Conservation (phyloP, 2,113 vertebrate genomes). For the Poeciliopsis retropinna region DNA sequence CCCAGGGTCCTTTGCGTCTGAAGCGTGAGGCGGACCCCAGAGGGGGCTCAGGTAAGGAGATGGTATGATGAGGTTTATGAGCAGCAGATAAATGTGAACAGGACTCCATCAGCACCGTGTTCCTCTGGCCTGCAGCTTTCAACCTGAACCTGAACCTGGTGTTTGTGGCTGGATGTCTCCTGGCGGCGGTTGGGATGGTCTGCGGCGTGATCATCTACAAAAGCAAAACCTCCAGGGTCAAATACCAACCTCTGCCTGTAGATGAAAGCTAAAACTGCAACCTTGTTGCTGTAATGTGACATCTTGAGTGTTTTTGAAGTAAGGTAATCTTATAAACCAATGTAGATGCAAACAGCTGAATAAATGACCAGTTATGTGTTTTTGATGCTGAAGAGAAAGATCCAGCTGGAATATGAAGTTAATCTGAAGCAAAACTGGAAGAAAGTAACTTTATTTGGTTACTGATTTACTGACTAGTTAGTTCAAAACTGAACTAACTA, state of each 20-base stretch:
- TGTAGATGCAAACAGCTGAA: not conserved
- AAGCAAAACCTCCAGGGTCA: constrained; percentile 8
- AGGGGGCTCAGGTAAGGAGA: constrained; percentile 36
- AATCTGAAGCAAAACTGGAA: not conserved
- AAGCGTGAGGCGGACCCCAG: constrained; percentile 27
- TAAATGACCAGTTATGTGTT: not conserved
- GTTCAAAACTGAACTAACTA: too few relatives aligned
- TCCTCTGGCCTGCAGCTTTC: constrained; percentile 39
- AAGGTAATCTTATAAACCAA: not conserved
- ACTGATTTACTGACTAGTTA: not conserved
- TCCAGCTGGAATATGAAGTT: not conserved
- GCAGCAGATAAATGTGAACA: not conserved
- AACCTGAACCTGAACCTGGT: constrained; percentile 38
- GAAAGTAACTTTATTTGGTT: not conserved
- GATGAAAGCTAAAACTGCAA: not conserved
- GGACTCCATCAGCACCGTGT: not conserved
- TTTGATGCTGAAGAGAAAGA: not conserved
- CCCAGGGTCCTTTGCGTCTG: constrained; percentile 78
- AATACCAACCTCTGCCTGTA: constrained; percentile 13
- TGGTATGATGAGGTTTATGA: not conserved
- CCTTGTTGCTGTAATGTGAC: not conserved
- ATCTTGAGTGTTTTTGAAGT: not conserved
- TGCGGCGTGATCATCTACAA: constrained; percentile 4
- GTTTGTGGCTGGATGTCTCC: constrained; percentile 61
- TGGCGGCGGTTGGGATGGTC: constrained; percentile 31